Percentiles rank a stretch among this genome's conserved stretches.
Evolutionary conservation across 1,140 invertebrate genomes (phyloP).

Genomic region (Metaphire vulgaris): DNA sequence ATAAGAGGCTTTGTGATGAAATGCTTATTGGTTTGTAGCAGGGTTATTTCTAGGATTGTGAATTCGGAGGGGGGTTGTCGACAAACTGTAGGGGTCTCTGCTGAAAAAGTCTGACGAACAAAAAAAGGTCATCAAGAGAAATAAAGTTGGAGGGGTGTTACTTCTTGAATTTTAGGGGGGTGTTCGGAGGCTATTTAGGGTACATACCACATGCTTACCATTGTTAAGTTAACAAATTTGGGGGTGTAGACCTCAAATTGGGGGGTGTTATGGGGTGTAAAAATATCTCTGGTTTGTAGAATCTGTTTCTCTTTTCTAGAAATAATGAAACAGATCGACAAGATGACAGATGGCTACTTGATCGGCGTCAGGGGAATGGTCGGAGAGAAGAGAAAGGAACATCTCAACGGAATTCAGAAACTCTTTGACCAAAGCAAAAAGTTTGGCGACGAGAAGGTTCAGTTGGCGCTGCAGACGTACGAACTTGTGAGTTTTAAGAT

Average conservation of each 20-base stretch:
- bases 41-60: no score
- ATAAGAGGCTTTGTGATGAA: no score
- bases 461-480: conserved; percentile 48
- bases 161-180: not conserved
- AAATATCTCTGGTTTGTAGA: no score
- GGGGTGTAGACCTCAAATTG: not conserved
- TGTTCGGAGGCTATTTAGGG: no score
- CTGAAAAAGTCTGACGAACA: no score
- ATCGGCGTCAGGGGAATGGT: conserved; percentile 59
- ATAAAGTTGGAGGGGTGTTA: no score
- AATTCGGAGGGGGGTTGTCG: no score
- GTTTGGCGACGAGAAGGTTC: conserved; percentile 90
- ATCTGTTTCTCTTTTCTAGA: conserved; percentile 54
- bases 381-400: conserved; percentile 73
- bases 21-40: no score
- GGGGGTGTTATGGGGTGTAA: no score
- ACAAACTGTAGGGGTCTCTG: no score
- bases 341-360: conserved; percentile 75
- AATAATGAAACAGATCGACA: conserved; percentile 82
- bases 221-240: not conserved
- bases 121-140: no score
- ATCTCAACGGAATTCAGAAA: conserved; percentile 66
- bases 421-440: conserved; percentile 48
- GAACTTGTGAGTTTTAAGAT: conserved; percentile 28
- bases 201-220: not conserved